phyloP scores from a whole-genome alignment of 2,797 vertebrate species.

The Oryzias sinensis region DNA sequence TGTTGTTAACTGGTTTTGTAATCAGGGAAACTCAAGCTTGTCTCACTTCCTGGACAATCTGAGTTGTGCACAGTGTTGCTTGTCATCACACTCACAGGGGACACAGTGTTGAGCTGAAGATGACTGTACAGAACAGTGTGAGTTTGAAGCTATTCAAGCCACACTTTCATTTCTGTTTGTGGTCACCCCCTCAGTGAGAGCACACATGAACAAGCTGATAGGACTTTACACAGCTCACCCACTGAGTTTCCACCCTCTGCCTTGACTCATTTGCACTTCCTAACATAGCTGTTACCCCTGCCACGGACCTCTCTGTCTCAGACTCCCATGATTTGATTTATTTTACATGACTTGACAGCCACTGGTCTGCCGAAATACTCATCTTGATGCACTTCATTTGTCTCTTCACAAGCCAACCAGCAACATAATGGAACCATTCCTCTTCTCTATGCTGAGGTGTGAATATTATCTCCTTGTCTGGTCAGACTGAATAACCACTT shows the following conservation, averaged over 20 bases:
- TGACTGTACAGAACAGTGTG: conserved; percentile 55
- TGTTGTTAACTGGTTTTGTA: conserved; percentile 15
- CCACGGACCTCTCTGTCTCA: conserved; percentile 39
- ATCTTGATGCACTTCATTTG: conserved; percentile 18
- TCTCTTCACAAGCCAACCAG: conserved; percentile 11
- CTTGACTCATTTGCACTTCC: conserved; percentile 53
- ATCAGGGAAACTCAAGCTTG: conserved; percentile 34
- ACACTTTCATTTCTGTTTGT: conserved; percentile 67
- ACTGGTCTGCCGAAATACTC: conserved; percentile 23
- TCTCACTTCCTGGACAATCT: conserved; percentile 24
- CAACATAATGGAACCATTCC: conserved; percentile 25
- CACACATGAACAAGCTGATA: conserved; percentile 53
- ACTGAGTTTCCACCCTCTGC: conserved; percentile 29
- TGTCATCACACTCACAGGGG: conserved; percentile 38
- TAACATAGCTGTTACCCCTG: conserved; percentile 27
- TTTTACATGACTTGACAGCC: conserved; percentile 42
- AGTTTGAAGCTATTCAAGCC: conserved; percentile 59
- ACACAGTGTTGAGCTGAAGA: conserved; percentile 38
- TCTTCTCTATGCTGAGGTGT: conserved; percentile 23
- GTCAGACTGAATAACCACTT: conserved; percentile 40
- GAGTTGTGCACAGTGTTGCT: conserved; percentile 36
- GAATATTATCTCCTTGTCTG: conserved; percentile 37
- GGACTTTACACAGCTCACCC: conserved; percentile 45
- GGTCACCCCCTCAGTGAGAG: conserved; percentile 63
- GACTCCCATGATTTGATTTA: conserved; percentile 37